Conservation (phyloP, 1,140 invertebrate genomes). For the Wasmannia auropunctata region DNA sequence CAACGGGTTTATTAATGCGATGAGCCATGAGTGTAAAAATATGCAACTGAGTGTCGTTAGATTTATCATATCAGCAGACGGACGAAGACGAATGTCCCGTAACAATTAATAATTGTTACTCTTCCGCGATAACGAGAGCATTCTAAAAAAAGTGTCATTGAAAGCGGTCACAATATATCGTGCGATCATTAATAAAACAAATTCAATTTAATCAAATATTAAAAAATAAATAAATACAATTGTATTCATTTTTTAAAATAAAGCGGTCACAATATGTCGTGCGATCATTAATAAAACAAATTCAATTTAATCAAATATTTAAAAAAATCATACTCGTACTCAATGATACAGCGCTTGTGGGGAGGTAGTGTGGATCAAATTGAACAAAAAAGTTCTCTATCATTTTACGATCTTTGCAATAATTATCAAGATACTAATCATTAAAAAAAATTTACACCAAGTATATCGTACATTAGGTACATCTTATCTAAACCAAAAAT, state of each 20-base stretch:
- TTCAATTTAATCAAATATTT: neutral
- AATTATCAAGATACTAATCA: too few relatives aligned
- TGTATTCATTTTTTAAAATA: too few relatives aligned
- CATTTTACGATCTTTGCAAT: too few relatives aligned
- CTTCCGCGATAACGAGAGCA: neutral
- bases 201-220: neutral
- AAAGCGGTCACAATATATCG: neutral
- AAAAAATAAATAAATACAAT: neutral
- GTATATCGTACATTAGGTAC: too few relatives aligned
- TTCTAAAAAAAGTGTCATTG: constrained; percentile 19
- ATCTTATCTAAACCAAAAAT: too few relatives aligned
- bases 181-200: constrained; percentile 12
- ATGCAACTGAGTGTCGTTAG: constrained; percentile 38
- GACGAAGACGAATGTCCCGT: constrained; percentile 56
- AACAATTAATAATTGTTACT: constrained; percentile 54
- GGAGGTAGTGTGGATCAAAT: too few relatives aligned
- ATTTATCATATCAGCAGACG: constrained; percentile 35
- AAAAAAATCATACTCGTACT: too few relatives aligned
- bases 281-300: constrained; percentile 11
- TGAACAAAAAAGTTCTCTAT: too few relatives aligned
- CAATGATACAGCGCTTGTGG: too few relatives aligned
- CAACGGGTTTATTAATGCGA: constrained; percentile 52
- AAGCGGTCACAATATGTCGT: neutral
- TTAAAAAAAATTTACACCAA: too few relatives aligned
- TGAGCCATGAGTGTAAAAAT: constrained; percentile 44